Base-by-base conservation (phyloP, 2,113 vertebrate species). In the Rana temporaria region DNA sequence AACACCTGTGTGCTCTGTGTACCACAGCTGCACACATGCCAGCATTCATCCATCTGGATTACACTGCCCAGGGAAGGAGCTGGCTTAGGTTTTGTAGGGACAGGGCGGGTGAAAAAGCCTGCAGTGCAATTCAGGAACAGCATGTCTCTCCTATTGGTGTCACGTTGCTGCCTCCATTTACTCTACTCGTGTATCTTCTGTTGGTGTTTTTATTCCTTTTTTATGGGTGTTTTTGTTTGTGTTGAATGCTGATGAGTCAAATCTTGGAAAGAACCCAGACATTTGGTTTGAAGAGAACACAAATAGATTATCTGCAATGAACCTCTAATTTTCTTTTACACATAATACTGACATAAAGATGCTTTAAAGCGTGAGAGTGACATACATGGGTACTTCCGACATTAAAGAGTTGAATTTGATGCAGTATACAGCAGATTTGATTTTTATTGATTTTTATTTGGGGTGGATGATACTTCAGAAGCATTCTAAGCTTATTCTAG, bases 1-100 rank as follows among this genome's bases (percentile, higher is more conserved):
- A 82, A 82, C 80, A 82, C 80, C 80, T 82, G 80, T 82, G 80
- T 73, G 70, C 63, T 71, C 64, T 81, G 65, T 75, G 73, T 22
- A 59, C 19, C 65, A 65, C 80, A 82, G 63, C 80, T 82, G 80
- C 75, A 66, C 55, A 75, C 56, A 68, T 67, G 69, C 80, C 63
- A 82, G 26, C 34, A 19, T 59, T 19, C 71, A 66, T 75, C 80
- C 80, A 67, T 66, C 80, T 82, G 70, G 62, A 66, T 74, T 34
- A 67, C 42, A 57, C 80, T 56, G 80, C 76, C 62, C 48, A 30
- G 64, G 42, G 62, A 53, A n/a, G 60, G 62, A 82, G 60, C 74
- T 82, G 80, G 32, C 72, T 66, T 74, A 7, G 11, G 52, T 75
- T 82, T 82, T 53, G 52, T 53, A 26, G 60, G 70, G 79, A 30